These are phyloP conservation scores for Caenorhabditis panamensis DNA, from an alignment of 2,888 invertebrate genomes.

Conservation along the genomic window DNA sequence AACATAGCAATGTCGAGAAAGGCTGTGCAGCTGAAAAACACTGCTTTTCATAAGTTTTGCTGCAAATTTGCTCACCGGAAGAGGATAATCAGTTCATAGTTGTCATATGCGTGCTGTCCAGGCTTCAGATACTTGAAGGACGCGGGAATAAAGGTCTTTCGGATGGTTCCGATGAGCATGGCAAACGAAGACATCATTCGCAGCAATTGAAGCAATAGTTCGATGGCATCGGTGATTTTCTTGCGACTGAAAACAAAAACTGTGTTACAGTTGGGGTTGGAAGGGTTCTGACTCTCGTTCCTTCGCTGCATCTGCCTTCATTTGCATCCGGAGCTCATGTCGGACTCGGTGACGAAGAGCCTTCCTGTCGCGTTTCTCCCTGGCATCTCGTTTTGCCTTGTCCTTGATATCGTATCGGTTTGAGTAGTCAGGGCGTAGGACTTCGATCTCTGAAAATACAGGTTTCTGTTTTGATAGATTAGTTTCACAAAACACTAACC, in stretches of 20 bases:
- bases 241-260: constrained; percentile 65
- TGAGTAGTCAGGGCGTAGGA: constrained; percentile 68
- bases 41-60: not conserved
- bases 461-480: not conserved
- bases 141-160: constrained; percentile 78
- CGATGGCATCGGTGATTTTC: constrained; percentile 78
- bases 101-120: constrained; percentile 74
- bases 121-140: constrained; percentile 73
- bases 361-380: constrained; percentile 68
- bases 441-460: constrained; percentile 64
- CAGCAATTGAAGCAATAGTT: constrained; percentile 76
- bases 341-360: constrained; percentile 67
- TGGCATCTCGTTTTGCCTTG: constrained; percentile 60
- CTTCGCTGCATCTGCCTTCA: constrained; percentile 72
- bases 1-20: constrained; percentile 78
- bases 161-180: constrained; percentile 77
- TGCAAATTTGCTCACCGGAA: constrained; percentile 67
- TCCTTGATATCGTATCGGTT: constrained; percentile 70
- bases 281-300: constrained; percentile 70
- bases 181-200: constrained; percentile 79
- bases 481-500: not conserved
- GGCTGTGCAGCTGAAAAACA: constrained; percentile 70
- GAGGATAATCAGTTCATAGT: constrained; percentile 75
- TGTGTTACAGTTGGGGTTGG: not conserved
- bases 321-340: constrained; percentile 69